Conservation (phyloP, 35 echinoderm and acorn worm genomes). For the Apostichopus californicus region DNA sequence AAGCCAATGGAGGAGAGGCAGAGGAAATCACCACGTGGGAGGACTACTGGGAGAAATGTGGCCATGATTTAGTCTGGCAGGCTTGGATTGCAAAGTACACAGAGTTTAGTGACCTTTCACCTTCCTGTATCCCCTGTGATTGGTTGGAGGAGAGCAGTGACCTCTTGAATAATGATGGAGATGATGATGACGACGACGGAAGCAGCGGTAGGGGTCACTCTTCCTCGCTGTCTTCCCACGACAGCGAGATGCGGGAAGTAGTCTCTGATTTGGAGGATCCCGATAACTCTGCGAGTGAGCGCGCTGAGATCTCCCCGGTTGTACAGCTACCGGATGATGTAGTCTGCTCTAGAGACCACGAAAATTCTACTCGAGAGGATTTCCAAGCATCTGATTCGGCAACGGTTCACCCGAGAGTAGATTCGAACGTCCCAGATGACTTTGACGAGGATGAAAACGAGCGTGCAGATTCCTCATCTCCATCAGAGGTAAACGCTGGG, state of each 20-base stretch:
- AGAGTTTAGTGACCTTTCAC: conserved; percentile 12
- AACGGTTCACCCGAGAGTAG: background rate
- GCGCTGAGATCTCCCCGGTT: background rate
- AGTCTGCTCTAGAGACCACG: background rate
- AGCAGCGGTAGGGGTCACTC: background rate
- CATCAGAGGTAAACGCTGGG: background rate
- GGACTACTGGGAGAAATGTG: conserved; percentile 24
- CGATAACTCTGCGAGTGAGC: background rate
- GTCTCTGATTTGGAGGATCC: background rate
- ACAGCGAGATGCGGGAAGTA: background rate
- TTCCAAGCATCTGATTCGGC: too few species aligned
- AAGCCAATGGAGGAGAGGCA: background rate
- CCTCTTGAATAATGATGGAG: background rate
- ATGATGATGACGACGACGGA: background rate
- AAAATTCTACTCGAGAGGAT: too few species aligned
- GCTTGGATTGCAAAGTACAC: conserved; percentile 43
- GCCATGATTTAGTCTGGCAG: conserved; percentile 35
- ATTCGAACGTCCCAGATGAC: background rate
- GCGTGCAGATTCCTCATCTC: background rate
- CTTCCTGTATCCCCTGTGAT: conserved; percentile 9
- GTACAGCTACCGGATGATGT: too few species aligned
- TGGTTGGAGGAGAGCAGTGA: conserved; percentile 36
- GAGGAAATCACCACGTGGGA: conserved; percentile 29
- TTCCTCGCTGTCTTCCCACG: conserved; percentile 26
- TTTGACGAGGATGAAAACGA: background rate